Evolutionary conservation across 2,888 invertebrate genomes (phyloP).

Genomic region (Seira ritae): DNA sequence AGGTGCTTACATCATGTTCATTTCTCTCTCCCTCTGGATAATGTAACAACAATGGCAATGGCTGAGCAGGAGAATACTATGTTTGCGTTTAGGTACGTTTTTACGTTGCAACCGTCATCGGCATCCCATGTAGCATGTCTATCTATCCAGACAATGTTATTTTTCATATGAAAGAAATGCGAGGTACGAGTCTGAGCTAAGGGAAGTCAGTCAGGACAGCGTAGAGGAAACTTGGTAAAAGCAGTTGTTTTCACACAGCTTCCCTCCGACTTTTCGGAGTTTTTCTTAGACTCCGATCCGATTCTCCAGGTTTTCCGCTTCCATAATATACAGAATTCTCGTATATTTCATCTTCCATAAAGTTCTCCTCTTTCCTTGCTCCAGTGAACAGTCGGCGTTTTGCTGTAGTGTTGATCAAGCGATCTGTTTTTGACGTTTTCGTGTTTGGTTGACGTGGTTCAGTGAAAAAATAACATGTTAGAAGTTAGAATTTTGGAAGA

Average conservation of each 20-base stretch:
- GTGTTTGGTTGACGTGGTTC: no score
- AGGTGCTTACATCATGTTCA: no score
- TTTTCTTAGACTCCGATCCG: conserved; percentile 26
- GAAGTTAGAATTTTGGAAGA: conserved; percentile 19
- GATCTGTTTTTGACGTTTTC: neutral
- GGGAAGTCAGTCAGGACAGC: no score
- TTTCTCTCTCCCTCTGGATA: no score
- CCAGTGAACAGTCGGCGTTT: conserved; percentile 53
- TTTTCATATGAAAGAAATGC: conserved; percentile 21
- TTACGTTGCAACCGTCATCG: no score
- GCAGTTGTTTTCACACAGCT: conserved; percentile 3
- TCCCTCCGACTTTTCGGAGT: conserved; percentile 55
- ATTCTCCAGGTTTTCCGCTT: conserved; percentile 25
- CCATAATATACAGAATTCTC: neutral
- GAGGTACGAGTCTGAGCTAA: no score
- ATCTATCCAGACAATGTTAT: conserved; percentile 18
- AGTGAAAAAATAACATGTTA: no score
- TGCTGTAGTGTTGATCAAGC: conserved; percentile 46
- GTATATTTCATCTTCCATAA: neutral
- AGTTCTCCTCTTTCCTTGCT: conserved; percentile 35
- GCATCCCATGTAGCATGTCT: no score
- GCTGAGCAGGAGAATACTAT: no score
- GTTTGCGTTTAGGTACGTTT: no score
- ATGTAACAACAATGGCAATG: no score
- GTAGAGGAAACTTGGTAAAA: neutral